These are phyloP conservation scores for Betta splendens DNA, from an alignment of 2,797 vertebrate species.

Conservation along the genomic window DNA sequence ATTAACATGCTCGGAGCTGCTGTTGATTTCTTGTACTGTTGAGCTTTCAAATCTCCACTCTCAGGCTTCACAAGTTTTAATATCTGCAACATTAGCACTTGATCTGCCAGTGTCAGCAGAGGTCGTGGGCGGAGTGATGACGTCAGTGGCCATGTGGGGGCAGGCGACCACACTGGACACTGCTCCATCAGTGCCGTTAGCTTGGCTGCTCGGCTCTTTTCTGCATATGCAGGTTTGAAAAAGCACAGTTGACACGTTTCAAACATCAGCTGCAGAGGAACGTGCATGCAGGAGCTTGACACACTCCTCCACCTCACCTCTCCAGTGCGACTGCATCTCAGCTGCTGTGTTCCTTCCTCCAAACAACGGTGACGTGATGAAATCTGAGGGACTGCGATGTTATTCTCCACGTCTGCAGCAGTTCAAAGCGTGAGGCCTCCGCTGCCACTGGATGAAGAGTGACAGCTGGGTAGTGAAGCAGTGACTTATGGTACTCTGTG, in stretches of 20 bases:
- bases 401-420: too few relatives aligned
- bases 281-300: too few relatives aligned
- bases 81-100: neutral
- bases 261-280: too few relatives aligned
- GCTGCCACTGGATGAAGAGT: neutral
- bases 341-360: slow-evolving; percentile 11
- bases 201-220: neutral
- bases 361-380: slow-evolving; percentile 35
- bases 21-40: neutral
- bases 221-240: slow-evolving; percentile 9
- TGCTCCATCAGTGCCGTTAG: slow-evolving; percentile 42
- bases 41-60: slow-evolving; percentile 1
- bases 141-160: slow-evolving; percentile 53
- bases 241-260: too few relatives aligned
- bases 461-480: too few relatives aligned
- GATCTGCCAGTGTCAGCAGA: slow-evolving; percentile 29
- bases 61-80: neutral
- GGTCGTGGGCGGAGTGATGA: slow-evolving; percentile 44
- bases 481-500: slow-evolving; percentile 9
- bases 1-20: slow-evolving; percentile 7
- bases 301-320: neutral
- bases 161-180: slow-evolving; percentile 51
- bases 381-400: slow-evolving; percentile 24
- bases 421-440: slow-evolving; percentile 18
- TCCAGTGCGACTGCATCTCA: too few relatives aligned